phyloP scores from a whole-genome alignment of 2,888 invertebrate genomes.

The Pristionchus entomophagus region DNA sequence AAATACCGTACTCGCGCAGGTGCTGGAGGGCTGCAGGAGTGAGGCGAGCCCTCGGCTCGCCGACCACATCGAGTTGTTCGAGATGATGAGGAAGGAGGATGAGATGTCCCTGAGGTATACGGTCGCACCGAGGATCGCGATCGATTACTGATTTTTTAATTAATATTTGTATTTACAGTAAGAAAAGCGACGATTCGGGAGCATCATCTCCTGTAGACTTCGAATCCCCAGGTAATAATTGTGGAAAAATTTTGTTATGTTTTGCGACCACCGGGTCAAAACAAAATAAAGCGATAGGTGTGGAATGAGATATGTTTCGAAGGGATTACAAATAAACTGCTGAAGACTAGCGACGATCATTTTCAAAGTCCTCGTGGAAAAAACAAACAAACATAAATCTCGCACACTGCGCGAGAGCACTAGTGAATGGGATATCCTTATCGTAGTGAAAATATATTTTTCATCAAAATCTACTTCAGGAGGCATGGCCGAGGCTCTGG shows the following conservation, averaged over 20 bases:
- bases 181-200: slow-evolving; percentile 58
- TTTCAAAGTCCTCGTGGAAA: background rate
- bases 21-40: slow-evolving; percentile 48
- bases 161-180: background rate
- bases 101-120: slow-evolving; percentile 89
- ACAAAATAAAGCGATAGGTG: background rate
- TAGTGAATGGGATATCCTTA: too few relatives aligned
- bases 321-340: background rate
- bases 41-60: slow-evolving; percentile 68
- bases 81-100: slow-evolving; percentile 93
- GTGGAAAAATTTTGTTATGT: too few relatives aligned
- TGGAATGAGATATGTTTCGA: background rate
- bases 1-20: slow-evolving; percentile 5
- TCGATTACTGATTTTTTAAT: background rate
- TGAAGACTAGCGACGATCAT: background rate
- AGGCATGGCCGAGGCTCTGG: slow-evolving; percentile 85
- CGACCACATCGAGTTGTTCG: slow-evolving; percentile 95
- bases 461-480: background rate
- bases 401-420: too few relatives aligned
- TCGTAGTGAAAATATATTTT: background rate
- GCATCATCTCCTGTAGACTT: slow-evolving; percentile 69
- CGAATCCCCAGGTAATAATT: slow-evolving; percentile 83
- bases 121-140: background rate
- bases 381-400: too few relatives aligned
- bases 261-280: too few relatives aligned